Base-by-base conservation (phyloP, 2,888 invertebrate genomes). In the Hydrotaea cyrtoneurina region DNA sequence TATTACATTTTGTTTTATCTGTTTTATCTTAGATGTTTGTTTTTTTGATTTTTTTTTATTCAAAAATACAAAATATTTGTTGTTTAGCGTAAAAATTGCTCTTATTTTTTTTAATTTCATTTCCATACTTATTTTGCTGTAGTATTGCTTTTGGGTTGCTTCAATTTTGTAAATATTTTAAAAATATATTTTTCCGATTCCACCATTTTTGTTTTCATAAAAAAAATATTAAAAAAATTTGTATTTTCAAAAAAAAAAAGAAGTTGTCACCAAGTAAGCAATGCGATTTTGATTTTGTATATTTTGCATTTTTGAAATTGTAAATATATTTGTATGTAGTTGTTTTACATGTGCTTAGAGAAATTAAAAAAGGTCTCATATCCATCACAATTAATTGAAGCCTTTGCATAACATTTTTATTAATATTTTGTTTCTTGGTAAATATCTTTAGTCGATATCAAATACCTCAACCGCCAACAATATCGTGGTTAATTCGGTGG, bases 401-500 rank as follows among this genome's bases (percentile, higher is more conserved):
- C 21, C 8, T 39, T 36, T 66, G 39, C 64, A 31, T 31, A 31
- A 31, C 8, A 36, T 71, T 13, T n/a, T 46, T 13, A 72, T 72
- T 69, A 78, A 76, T 75, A 23, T 62, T 57, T 77, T 73, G 4
- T 39, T 36, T 66, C 5, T 77, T 71, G 31, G 26, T 43, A 78
- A 71, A 81, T 55, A 21, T 46, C 43, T 31, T 23, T 74, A 85
- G 85, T 85, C 85, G 39, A 85, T 85, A 80, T 85, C 85, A 82
- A 85, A 85, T 85, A 85, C 85, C 85, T 85, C 85, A 82, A 85
- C 79, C 36, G 82, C 82, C 62, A 92, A 90, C 87, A 92, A 89
- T 88, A 91, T 93, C 84, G 91, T 93, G 86, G 92, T 92, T 43
- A 92, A 92, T 89, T 92, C 92, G 80, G 91, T 92, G 83, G 90